Percentiles rank a stretch among this genome's conserved stretches.
Conservation (phyloP, 2,113 vertebrate species). For the Podiceps cristatus region DNA sequence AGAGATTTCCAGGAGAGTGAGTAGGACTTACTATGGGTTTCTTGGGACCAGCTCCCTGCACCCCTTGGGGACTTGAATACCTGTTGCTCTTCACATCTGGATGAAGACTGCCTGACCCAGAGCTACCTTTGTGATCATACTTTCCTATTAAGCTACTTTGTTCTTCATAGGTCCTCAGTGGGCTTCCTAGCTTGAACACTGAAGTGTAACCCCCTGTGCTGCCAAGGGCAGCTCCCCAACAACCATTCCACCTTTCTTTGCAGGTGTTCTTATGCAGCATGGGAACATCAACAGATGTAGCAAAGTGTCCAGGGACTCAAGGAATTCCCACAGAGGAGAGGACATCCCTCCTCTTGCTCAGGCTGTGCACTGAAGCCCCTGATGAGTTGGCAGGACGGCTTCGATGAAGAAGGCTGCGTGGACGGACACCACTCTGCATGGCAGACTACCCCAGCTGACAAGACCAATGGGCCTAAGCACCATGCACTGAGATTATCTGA, state of each 20-base stretch:
- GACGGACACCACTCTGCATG: neutral
- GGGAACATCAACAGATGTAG: neutral
- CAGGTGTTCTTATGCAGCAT: neutral
- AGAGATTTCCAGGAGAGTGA: neutral
- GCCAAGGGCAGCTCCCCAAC: neutral
- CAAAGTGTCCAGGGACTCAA: neutral
- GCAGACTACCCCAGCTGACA: neutral
- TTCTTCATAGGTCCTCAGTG: neutral
- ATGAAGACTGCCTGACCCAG: neutral
- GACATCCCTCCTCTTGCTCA: neutral
- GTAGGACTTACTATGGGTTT: neutral
- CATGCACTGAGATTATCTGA: neutral
- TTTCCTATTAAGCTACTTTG: neutral
- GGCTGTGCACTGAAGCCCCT: neutral
- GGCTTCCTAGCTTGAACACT: neutral
- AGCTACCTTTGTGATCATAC: neutral
- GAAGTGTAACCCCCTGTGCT: neutral
- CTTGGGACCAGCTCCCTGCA: neutral
- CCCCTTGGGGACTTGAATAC: rapidly evolving
- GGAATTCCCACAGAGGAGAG: neutral
- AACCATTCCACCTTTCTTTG: too few species aligned
- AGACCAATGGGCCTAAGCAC: neutral
- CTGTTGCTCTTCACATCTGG: neutral
- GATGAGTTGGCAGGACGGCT: neutral
- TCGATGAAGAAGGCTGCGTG: neutral